Evolutionary conservation across 2,113 vertebrate species (phyloP), one percentile per base, ranked within the genome.

Genomic region (Sceloporus undulatus): DNA sequence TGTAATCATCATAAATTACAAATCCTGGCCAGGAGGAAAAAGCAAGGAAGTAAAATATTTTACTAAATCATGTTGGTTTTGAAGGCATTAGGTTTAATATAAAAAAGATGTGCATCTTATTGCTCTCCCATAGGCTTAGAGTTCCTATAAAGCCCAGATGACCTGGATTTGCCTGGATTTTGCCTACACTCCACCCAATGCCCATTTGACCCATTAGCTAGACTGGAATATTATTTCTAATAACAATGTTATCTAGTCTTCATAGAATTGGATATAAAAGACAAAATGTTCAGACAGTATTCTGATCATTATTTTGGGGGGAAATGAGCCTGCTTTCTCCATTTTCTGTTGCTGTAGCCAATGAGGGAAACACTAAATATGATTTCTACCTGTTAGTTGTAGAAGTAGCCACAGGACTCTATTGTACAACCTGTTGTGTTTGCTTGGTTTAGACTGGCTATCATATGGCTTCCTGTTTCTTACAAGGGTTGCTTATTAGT

Each of bases 1-100:
- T 77, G 29, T 56, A 77, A 88, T 77, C 80, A 70, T 66, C 29
- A 82, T 76, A 87, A 76, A 87, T 76, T 82, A 52, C 38, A 78
- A 79, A 82, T 76, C 70, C 21, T 76, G 62, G 27, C 18, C 80
- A 77, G 29, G 8, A 78, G 73, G n/a, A 73, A 83, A 18, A 54
- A 76, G 71, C 29, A 18, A 82, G 56, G 70, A 65, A 82, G 27
- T 75, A n/a, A 82, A 54, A 79, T 79, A 70, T 82, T 87, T 82
- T 65, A n/a, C 38, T 75, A 34, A 56, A 74, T 48, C 38, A 9
- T 34, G 34, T 40, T 9, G 18, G 70, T 74, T 75, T 82, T 75
- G 25, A 82, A 87, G 54, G 79, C 34, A n/a, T 59, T 71, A 38
- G 34, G 38, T 80, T 87, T 40, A 79, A 79, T 8, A 86, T 56